Base-by-base conservation (phyloP, 2,113 vertebrate genomes). In the Pseudonaja textilis region DNA sequence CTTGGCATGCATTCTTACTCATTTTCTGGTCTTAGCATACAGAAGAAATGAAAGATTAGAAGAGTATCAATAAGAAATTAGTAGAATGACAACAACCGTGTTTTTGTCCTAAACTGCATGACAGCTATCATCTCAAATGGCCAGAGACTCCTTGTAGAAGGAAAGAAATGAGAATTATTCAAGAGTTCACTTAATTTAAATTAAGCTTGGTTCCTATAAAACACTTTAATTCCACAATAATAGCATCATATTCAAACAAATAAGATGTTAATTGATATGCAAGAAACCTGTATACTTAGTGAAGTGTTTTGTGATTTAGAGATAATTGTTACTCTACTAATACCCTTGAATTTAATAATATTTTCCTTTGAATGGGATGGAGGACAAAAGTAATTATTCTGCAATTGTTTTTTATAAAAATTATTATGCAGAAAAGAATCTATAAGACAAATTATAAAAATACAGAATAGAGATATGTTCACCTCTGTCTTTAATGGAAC, bases 311-410 rank as follows among this genome's bases (percentile, higher is more conserved):
- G 34, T 42, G 74, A 81, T 81, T 42, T 81, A 42, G 69, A 81
- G 23, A 23, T 22, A 88, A 50, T 25, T 92, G 22, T 61, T 25
- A 39, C 20, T n/a, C 42, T 81, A 81, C 18, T 81, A 81, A 42
- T 81, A 81, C 20, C 39, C 34, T 81, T 81, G 18, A 39, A 81
- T 81, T 89, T 93, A 85, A 93, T 1, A 69, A 87, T 91, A 7
- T 29, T 93, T 89, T 25, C 89, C 93, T 91, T 91, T 92, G 56
- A 85, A 92, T 95, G 90, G 42, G 29, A 93, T 42, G 91, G 94
- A 95, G 47, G 94, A 26, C 93, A 94, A 55, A 95, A 94, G 26
- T 87, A 95, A 89, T 85, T 96, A 92, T 93, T 96, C 95, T 95
- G 61, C 93, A 89, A 64, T 74, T 94, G 74, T 93, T 94, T 92